Percentiles rank a stretch among this genome's conserved stretches.
Conservation (phyloP, 2,888 invertebrate species). For the Machimus atricapillus region DNA sequence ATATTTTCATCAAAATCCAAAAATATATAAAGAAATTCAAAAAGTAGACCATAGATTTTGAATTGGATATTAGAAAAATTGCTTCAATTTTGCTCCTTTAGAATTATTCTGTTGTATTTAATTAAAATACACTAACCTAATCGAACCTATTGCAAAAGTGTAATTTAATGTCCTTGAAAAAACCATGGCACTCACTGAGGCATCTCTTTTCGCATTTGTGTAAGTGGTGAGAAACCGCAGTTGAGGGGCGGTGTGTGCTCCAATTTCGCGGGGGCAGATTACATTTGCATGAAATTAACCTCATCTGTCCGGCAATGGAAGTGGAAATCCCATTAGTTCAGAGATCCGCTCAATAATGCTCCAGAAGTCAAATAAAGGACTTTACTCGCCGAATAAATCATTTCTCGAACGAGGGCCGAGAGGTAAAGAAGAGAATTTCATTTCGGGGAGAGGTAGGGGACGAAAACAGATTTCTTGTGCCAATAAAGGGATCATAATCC, state of each 20-base stretch:
- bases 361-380: neutral
- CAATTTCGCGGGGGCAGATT: neutral
- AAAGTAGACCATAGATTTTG: too few species aligned
- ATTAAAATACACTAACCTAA: too few species aligned
- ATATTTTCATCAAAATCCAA: too few species aligned
- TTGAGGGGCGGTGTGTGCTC: neutral
- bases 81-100: too few species aligned
- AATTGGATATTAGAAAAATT: too few species aligned
- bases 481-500: conserved; percentile 19
- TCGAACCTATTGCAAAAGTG: neutral
- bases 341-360: neutral
- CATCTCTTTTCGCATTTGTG: neutral
- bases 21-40: too few species aligned
- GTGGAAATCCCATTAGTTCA: neutral
- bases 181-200: too few species aligned
- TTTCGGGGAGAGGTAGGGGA: neutral
- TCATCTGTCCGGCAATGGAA: neutral
- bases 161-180: neutral
- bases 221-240: neutral
- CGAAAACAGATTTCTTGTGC: conserved; percentile 1
- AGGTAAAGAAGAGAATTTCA: neutral
- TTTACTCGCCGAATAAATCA: neutral
- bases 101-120: too few species aligned
- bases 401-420: neutral
- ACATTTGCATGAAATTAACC: neutral